phyloP scores from a whole-genome alignment of 1,140 invertebrate genomes.

The Maniola jurtina region DNA sequence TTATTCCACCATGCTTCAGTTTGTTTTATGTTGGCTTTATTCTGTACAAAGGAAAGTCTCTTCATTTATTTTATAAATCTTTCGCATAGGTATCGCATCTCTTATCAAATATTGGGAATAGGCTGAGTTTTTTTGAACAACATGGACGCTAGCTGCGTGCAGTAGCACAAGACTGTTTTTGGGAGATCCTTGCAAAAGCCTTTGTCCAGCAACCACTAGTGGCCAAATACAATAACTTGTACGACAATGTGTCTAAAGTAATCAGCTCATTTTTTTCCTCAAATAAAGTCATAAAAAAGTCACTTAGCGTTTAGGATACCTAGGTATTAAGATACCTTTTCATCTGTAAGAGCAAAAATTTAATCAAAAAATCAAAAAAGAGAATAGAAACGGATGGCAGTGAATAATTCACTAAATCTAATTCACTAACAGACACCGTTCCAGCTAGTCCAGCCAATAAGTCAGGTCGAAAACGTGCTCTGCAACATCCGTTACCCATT shows the following conservation, averaged over 20 bases:
- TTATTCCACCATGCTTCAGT: slow-evolving; percentile 31
- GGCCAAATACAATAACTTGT: too few species aligned
- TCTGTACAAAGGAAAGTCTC: background rate
- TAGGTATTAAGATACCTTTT: too few species aligned
- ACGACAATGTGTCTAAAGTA: too few species aligned
- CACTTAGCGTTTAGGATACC: too few species aligned
- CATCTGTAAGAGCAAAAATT: background rate
- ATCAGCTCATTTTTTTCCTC: too few species aligned
- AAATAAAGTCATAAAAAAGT: too few species aligned
- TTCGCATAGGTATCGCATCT: background rate
- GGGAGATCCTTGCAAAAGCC: too few species aligned
- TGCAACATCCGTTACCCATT: slow-evolving; percentile 70
- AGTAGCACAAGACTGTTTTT: too few species aligned
- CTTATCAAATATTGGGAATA: background rate
- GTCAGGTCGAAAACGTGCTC: slow-evolving; percentile 62
- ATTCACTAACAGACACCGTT: slow-evolving; percentile 57
- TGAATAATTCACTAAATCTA: slow-evolving; percentile 40
- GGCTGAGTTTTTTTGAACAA: too few species aligned
- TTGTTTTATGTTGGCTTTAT: slow-evolving; percentile 19
- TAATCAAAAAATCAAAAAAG: background rate
- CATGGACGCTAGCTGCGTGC: too few species aligned
- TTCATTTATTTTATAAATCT: background rate
- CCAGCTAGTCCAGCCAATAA: slow-evolving; percentile 63
- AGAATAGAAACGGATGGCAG: slow-evolving; percentile 18
- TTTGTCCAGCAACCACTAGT: too few species aligned